Base-by-base conservation (phyloP, 2,113 vertebrate species). In the Halichoeres trimaculatus region DNA sequence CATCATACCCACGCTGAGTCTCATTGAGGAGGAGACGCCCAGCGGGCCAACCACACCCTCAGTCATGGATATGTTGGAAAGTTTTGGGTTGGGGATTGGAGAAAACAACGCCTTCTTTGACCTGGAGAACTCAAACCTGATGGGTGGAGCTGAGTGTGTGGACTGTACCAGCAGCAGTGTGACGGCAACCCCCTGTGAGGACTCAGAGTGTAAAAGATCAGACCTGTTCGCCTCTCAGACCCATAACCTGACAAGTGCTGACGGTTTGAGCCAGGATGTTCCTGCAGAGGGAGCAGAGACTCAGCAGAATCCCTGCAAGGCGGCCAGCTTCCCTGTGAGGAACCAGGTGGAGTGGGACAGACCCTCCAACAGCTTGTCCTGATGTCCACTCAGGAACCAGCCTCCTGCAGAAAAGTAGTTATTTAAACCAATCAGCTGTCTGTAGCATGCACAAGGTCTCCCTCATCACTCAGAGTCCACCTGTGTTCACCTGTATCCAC, bases 281-380 rank as follows among this genome's bases (percentile, higher is more conserved):
- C 19, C 65, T 64, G 53, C 17, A 20, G 51, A 78, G 4, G 57
- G 36, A 6, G 23, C 63, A 22, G 20, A 74, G 10, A 10, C 52
- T 20, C 38, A 19, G 47, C 41, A 70, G 30, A 34, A 30, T 61
- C 7, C 61, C n/a, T 36, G 48, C 13, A 85, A 63, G 9, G 76
- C 26, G 19, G 26, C 7, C 0, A 23, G 41, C 19, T 26, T 87
- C 20, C 88, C 80, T 8, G 35, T 61, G 35, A 90, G 91, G 65
- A 92, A 60, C 74, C 85, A 83, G 65, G 92, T 91, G 71, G 91
- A 88, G 83, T 94, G 93, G 93, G 91, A 91, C 30, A 90, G 52
- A 84, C 70, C 89, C 1, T 63, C 68, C 6, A 69, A 67, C 57
- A 76, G 70, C n/a, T 66, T 82, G 5, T 91, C 85, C 61, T 92